Evolutionary conservation across 1,140 invertebrate genomes (phyloP).

Genomic region (Grapholita molesta): DNA sequence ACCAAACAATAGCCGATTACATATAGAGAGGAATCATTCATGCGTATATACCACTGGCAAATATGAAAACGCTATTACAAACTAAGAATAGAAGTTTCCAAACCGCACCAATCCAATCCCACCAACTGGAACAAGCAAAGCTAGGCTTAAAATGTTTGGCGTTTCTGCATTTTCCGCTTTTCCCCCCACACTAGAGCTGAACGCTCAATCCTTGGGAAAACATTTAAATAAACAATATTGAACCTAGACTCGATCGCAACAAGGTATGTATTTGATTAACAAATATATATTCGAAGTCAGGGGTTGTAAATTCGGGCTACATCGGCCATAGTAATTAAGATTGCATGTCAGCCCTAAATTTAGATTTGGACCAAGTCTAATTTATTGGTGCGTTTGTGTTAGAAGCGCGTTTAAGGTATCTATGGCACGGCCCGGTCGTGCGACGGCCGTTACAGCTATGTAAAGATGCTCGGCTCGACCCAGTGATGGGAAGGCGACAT

Average conservation of each 20-base stretch:
- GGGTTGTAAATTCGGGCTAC: background rate
- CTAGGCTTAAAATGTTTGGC: background rate
- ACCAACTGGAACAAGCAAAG: background rate
- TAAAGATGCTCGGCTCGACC: no score
- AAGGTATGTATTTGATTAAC: background rate
- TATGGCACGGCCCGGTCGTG: no score
- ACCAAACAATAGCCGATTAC: background rate
- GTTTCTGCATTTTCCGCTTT: slow-evolving; percentile 2
- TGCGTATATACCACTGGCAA: background rate
- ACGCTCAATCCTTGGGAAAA: background rate
- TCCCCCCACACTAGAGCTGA: background rate
- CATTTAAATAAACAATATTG: background rate
- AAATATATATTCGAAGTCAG: background rate
- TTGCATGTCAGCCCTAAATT: background rate
- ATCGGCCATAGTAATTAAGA: slow-evolving; percentile 2
- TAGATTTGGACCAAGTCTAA: background rate
- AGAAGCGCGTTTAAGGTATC: background rate
- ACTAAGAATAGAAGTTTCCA: background rate
- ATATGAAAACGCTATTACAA: background rate
- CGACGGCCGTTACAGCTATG: no score
- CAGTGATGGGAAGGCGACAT: no score
- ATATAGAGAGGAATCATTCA: background rate
- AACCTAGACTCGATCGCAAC: background rate
- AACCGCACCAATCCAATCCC: background rate
- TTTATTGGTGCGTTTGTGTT: background rate